Evolutionary conservation across 2,797 vertebrate species (phyloP).

Genomic region (Phoxinus dragarum): DNA sequence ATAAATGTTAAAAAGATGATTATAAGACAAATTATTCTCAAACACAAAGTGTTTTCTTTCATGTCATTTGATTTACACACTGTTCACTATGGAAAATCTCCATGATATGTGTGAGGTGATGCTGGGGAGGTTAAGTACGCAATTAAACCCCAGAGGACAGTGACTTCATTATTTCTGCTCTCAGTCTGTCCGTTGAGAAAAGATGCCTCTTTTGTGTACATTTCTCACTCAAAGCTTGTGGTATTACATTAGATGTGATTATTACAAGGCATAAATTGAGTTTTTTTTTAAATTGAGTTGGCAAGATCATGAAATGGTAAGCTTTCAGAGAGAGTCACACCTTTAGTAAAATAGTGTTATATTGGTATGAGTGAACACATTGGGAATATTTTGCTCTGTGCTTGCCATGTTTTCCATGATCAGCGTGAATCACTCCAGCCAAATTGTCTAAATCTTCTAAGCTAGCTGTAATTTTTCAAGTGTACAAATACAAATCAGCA

Average conservation of each 20-base stretch:
- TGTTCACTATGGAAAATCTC: conserved; percentile 36
- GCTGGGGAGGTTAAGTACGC: conserved; percentile 63
- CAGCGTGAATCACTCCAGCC: not conserved
- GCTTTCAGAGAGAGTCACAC: not conserved
- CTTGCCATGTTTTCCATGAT: conserved; percentile 10
- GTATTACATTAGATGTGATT: conserved; percentile 4
- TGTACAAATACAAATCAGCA: not conserved
- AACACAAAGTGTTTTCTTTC: conserved; percentile 15
- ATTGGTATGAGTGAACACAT: conserved; percentile 1
- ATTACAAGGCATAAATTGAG: conserved; percentile 1
- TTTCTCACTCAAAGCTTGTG: conserved; percentile 11
- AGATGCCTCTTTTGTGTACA: not conserved
- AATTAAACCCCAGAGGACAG: conserved; percentile 78
- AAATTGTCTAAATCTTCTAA: conserved; percentile 17
- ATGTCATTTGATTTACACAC: not conserved
- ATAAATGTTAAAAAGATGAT: not conserved
- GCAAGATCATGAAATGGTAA: not conserved
- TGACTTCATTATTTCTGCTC: conserved; percentile 60
- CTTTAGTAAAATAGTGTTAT: not conserved
- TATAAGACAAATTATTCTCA: not conserved
- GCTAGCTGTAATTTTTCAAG: not conserved
- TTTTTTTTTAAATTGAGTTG: not conserved
- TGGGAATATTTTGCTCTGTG: not conserved
- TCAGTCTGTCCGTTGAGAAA: conserved; percentile 62
- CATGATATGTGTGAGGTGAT: conserved; percentile 31